A percentile compares a stretch with the other conserved stretches of the same genome.
Evolutionary conservation across 2,888 invertebrate genomes (phyloP).

Genomic region (Hermaeophaga mercurialis): DNA sequence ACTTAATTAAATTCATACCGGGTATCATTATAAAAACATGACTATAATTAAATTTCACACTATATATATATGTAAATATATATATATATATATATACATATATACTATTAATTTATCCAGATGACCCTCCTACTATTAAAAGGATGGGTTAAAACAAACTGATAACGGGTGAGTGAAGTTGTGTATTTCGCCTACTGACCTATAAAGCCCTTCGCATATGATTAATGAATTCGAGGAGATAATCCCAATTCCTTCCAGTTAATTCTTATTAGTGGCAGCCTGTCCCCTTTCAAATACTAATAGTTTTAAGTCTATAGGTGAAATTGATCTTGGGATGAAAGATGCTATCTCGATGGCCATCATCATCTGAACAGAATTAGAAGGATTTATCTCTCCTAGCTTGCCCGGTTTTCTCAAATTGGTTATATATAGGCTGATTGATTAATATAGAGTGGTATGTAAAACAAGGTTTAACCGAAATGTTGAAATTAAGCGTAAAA

Average conservation of each 20-base stretch:
- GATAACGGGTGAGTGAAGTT: conserved; percentile 44
- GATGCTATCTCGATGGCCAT: conserved; percentile 13
- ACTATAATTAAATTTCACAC: no score
- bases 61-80: no score
- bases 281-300: conserved; percentile 36
- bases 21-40: no score
- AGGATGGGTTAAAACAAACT: conserved; percentile 51
- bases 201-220: conserved; percentile 43
- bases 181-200: conserved; percentile 4
- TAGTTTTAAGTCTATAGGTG: conserved; percentile 36
- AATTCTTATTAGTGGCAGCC: conserved; percentile 51
- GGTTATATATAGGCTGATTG: no score
- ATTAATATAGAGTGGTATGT: no score
- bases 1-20: no score
- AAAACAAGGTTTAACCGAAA: no score
- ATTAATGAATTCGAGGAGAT: conserved; percentile 55
- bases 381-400: no score
- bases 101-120: no score
- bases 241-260: conserved; percentile 52
- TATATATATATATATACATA: no score
- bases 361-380: conserved; percentile 10
- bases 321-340: conserved; percentile 18
- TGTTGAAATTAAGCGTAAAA: no score
- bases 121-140: conserved; percentile 17
- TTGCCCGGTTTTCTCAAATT: no score